Conservation (phyloP, 2,113 vertebrate genomes). For the Agelaius phoeniceus region DNA sequence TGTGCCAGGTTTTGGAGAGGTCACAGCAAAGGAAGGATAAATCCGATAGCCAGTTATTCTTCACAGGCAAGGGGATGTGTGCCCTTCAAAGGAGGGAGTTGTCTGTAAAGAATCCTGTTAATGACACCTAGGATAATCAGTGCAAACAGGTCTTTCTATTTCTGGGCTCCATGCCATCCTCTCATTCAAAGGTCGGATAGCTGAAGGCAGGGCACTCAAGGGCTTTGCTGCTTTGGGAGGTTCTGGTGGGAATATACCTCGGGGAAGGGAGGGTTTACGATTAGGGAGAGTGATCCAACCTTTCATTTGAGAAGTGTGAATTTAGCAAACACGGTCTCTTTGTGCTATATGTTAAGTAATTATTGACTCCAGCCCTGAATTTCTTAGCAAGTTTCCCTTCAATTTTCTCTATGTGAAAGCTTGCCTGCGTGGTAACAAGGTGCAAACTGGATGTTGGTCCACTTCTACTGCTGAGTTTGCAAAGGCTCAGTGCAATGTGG, state of each 20-base stretch:
- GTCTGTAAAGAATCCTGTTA: constrained; percentile 42
- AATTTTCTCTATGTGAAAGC: neutral
- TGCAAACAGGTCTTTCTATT: constrained; percentile 64
- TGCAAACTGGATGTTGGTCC: neutral
- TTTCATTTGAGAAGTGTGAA: neutral
- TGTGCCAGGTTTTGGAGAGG: neutral
- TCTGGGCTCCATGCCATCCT: constrained; percentile 43
- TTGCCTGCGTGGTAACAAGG: neutral
- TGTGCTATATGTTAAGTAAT: neutral
- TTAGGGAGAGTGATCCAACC: neutral
- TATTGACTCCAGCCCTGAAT: neutral
- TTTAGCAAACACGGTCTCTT: neutral
- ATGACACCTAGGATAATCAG: constrained; percentile 32
- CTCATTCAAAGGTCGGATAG: constrained; percentile 6
- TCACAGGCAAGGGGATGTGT: neutral
- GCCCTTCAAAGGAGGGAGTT: constrained; percentile 7
- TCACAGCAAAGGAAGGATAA: neutral
- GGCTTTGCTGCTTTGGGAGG: constrained; percentile 2
- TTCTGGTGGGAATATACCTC: constrained; percentile 29
- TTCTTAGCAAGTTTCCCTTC: neutral
- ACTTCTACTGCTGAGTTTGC: neutral
- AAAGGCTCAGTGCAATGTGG: neutral
- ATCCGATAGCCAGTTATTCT: neutral
- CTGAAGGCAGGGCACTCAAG: neutral
- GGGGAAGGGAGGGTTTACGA: constrained; percentile 1